A percentile compares a stretch with the other conserved stretches of the same genome.
Evolutionary conservation across 2,888 invertebrate genomes (phyloP).

Genomic region (Oligia latruncula): DNA sequence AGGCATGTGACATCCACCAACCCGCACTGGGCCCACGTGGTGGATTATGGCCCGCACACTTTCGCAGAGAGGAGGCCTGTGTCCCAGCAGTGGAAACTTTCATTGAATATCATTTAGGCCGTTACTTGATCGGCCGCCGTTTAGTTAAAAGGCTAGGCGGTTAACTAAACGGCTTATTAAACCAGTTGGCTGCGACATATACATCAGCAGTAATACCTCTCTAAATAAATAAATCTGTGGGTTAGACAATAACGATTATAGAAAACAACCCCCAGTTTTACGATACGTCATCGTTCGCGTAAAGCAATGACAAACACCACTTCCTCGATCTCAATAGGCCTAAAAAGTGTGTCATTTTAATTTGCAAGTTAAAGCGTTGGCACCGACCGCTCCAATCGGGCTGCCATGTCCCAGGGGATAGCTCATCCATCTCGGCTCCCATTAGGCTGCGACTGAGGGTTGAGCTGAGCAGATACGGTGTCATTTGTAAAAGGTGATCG

Average conservation of each 20-base stretch:
- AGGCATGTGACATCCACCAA: too few relatives aligned
- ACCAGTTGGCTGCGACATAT: too few relatives aligned
- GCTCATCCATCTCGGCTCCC: constrained; percentile 61
- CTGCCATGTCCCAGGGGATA: constrained; percentile 51
- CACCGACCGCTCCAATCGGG: constrained; percentile 28
- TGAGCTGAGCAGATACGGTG: constrained; percentile 45
- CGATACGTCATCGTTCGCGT: neutral
- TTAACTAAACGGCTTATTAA: too few relatives aligned
- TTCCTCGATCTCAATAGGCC: constrained; percentile 13
- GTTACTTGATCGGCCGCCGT: too few relatives aligned
- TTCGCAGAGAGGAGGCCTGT: too few relatives aligned
- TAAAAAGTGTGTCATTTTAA: constrained; percentile 59
- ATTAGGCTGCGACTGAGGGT: constrained; percentile 61
- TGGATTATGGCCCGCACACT: too few relatives aligned
- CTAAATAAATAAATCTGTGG: too few relatives aligned
- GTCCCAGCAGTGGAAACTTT: too few relatives aligned
- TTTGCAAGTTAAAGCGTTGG: constrained; percentile 62
- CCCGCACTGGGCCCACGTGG: too few relatives aligned
- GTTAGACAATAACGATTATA: neutral
- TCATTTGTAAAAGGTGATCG: constrained; percentile 58
- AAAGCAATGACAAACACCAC: constrained; percentile 5
- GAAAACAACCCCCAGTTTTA: neutral
- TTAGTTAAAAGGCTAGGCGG: too few relatives aligned
- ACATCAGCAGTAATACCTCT: too few relatives aligned
- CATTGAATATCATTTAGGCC: too few relatives aligned